Evolutionary conservation across 2,797 vertebrate species (phyloP), one percentile per base, ranked within the genome.

Genomic region (Rhynchotus rufescens): DNA sequence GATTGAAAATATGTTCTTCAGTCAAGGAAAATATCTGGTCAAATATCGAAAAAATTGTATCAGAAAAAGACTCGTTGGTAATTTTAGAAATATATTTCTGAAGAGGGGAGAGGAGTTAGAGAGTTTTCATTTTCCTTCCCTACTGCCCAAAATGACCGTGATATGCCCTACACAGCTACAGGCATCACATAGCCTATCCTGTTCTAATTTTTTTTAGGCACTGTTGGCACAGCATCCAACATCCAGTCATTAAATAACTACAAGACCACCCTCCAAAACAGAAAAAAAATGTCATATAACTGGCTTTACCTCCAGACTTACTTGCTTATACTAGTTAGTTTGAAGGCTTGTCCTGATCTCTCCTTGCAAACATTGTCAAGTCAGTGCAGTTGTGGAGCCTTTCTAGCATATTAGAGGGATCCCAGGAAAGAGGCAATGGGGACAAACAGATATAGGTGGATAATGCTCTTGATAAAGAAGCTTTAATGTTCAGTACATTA

Each of bases 1-100:
- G 61, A 62, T 40, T 74, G 61, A 65, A 94, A 88, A 85, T 81
- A 40, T 82, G 88, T 88, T 84, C 54, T 73, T n/a, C 51, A 79
- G 64, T 81, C 61, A 90, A 80, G 38, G 36, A 64, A 57, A 65
- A 4, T 64, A 60, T 42, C 36, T 57, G 34, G 6, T 52, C 67
- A 72, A 89, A 73, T 74, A 79, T 12, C 69, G 23, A 20, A 59
- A n/a, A 91, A 80, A 72, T 34, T 6, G 7, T 15, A 12, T 20
- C 13, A 36, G 66, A 88, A 49, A 88, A 49, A 12, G 47, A 7
- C 26, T 86, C 17, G 10, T 2, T 86, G 21, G 19, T 85, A 25
- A 69, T 81, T 28, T 49, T 4, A 76, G 44, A 84, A 84, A 47
- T 28, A 64, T 76, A 34, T 7, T 82, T 83, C 69, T 89, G 65